Percentiles rank a stretch among this genome's conserved stretches.
phyloP scores from a whole-genome alignment of 2,888 invertebrate species.

The Caenorhabditis becei region DNA sequence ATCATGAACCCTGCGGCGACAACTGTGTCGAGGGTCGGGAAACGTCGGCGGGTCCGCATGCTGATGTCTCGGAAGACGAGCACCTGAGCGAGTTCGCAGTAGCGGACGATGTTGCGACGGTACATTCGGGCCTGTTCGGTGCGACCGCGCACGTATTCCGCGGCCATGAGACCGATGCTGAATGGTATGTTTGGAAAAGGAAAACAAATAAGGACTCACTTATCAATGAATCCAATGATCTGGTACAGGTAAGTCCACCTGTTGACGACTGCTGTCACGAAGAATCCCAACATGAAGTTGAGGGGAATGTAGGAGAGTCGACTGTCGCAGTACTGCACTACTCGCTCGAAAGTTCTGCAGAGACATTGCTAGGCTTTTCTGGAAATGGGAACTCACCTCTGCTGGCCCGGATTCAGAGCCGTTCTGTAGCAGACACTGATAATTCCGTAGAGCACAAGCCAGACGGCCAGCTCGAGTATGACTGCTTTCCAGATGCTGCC shows the following conservation, averaged over 20 bases:
- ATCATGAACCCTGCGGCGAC: slow-evolving; percentile 75
- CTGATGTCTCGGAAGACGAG: slow-evolving; percentile 74
- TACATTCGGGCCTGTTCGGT: slow-evolving; percentile 71
- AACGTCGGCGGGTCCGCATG: slow-evolving; percentile 71
- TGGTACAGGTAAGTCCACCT: slow-evolving; percentile 74
- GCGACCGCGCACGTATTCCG: slow-evolving; percentile 73
- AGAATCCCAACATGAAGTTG: slow-evolving; percentile 75
- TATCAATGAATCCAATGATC: slow-evolving; percentile 76
- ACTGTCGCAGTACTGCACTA: slow-evolving; percentile 72
- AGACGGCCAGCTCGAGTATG: slow-evolving; percentile 70
- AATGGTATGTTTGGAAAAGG: slow-evolving; percentile 19
- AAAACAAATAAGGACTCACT: slow-evolving; percentile 59
- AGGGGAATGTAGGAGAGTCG: slow-evolving; percentile 72
- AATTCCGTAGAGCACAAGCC: slow-evolving; percentile 70
- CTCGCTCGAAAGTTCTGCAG: slow-evolving; percentile 70
- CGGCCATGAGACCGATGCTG: slow-evolving; percentile 74
- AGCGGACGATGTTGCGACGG: slow-evolving; percentile 69
- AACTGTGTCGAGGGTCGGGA: slow-evolving; percentile 74
- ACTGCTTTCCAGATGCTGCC: slow-evolving; percentile 75
- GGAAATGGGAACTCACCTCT: slow-evolving; percentile 57
- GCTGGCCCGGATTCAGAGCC: slow-evolving; percentile 69
- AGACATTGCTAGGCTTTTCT: not conserved
- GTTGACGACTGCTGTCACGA: slow-evolving; percentile 73
- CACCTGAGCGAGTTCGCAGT: slow-evolving; percentile 71
- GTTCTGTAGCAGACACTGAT: slow-evolving; percentile 71